Base-by-base conservation (phyloP, 2,888 invertebrate genomes). In the Cenopis cana region DNA sequence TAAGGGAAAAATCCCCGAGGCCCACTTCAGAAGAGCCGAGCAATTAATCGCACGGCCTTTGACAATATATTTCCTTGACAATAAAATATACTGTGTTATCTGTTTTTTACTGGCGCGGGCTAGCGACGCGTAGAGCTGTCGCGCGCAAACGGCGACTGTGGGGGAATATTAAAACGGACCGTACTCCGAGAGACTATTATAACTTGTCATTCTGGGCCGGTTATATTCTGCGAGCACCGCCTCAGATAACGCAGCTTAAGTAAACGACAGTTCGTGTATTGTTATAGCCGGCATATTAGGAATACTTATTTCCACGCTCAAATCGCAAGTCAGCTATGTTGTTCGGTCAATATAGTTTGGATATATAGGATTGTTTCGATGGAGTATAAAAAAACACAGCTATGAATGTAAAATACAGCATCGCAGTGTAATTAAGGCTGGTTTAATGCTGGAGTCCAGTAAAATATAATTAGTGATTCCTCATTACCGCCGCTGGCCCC, bases 401-500 rank as follows among this genome's bases (percentile, higher is more conserved):
- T 20, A 33, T 10, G 76, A 75, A 76, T 80, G 79, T 77, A 76
- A 77, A 77, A 77, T 78, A 76, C 77, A 81, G 78, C 81, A 76
- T 77, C 80, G 79, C 81, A 78, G 81, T 77, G 82, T 84, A 88
- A 88, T 89, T 83, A 82, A 86, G 85, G 87, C 86, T 85, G 87
- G 81, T 89, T 87, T 87, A 86, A 87, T 88, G 87, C 82, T 86
- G 82, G 83, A 92, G 92, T 92, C 90, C 91, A 89, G 91, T 92
- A 92, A 92, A 93, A 93, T 92, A 92, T 92, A 93, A 93, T 93
- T 93, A 93, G 93, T 89, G 93, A 93, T 92, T 93, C 91, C 91
- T 93, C 92, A 93, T 93, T 93, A 93, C 88, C 82, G 90, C 87
- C 79, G 86, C 85, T 84, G 93, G 91, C 93, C 93, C 91, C 93